Base-by-base conservation (phyloP, 2,113 vertebrate species). In the Ivindomyrus marchei region DNA sequence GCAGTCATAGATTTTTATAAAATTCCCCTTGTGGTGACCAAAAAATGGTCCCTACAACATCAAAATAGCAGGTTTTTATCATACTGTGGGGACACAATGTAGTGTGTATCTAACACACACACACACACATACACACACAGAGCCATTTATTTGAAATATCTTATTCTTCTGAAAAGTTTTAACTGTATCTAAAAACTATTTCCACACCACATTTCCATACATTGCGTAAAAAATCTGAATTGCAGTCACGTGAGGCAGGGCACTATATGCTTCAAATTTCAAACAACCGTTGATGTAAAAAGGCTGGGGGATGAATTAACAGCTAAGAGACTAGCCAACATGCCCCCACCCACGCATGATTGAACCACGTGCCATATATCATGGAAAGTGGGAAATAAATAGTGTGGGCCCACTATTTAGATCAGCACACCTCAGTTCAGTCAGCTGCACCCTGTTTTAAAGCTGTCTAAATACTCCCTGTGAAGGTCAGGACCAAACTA, bases 401-500 rank as follows among this genome's bases (percentile, higher is more conserved):
- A 53, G 88, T 27, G 74, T 53, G 27, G 74, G 74, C 21, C 80
- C 52, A 58, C 36, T 58, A 83, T 89, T 89, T 58, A 45, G 80
- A 42, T 83, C 50, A 46, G 36, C 19, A 31, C 53, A 31, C 36
- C 80, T 36, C 39, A 21, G 50, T 58, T 39, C 80, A 56, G 77
- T 89, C 80, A 89, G 77, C 49, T 84, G 50, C 8, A 50, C 70
- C 77, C 53, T 89, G 89, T 89, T 85, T 85, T 53, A 89, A 53
- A 89, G 77, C 50, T 85, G 89, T 89, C 77, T 89, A 85, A 62
- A 89, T 85, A 89, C 77, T 53, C 88, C 88, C 74, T 47, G 52
- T 13, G 27, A 89, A 39, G 88, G 74, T 89, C 49, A 53, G 70
- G 50, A 80, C 19, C 49, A 83, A 36, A 84, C 74, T 42, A 89